These are phyloP conservation scores for Drosophila equinoxialis DNA, from an alignment of 1,140 invertebrate genomes.

Conservation along the genomic window DNA sequence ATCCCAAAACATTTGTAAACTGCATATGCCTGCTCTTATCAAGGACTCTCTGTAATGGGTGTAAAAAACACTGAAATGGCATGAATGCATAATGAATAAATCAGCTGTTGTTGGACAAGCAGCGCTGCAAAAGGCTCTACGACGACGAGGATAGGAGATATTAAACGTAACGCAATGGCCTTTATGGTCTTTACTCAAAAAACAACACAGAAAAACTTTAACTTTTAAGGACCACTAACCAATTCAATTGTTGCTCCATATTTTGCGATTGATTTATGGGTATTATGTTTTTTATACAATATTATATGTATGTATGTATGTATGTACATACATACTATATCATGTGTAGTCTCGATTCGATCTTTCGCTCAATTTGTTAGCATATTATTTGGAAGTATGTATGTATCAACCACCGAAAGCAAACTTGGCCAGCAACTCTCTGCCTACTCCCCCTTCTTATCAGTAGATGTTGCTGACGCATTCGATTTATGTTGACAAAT, in stretches of 20 bases:
- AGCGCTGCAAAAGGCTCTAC: neutral
- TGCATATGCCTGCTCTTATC: neutral
- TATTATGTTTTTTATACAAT: neutral
- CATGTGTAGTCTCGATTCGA: constrained; percentile 24
- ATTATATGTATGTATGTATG: neutral
- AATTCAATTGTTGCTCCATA: constrained; percentile 7
- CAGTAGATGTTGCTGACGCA: constrained; percentile 56
- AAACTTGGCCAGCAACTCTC: neutral
- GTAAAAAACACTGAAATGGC: constrained; percentile 5
- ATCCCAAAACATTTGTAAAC: neutral
- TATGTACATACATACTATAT: constrained; percentile 33
- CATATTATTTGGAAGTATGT: constrained; percentile 54
- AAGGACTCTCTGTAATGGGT: neutral
- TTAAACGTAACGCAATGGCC: neutral
- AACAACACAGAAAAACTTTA: neutral
- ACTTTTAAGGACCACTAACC: neutral
- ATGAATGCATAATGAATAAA: constrained; percentile 22
- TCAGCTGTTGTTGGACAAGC: constrained; percentile 10
- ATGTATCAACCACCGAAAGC: constrained; percentile 16
- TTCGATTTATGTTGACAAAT: constrained; percentile 72
- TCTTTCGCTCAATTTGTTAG: constrained; percentile 63
- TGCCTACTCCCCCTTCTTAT: neutral
- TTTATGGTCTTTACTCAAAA: neutral
- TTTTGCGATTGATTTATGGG: neutral
- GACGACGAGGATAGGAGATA: neutral